A percentile compares a stretch with the other conserved stretches of the same genome.
phyloP scores from a whole-genome alignment of 2,797 vertebrate species.

The Gymnothorax javanicus region DNA sequence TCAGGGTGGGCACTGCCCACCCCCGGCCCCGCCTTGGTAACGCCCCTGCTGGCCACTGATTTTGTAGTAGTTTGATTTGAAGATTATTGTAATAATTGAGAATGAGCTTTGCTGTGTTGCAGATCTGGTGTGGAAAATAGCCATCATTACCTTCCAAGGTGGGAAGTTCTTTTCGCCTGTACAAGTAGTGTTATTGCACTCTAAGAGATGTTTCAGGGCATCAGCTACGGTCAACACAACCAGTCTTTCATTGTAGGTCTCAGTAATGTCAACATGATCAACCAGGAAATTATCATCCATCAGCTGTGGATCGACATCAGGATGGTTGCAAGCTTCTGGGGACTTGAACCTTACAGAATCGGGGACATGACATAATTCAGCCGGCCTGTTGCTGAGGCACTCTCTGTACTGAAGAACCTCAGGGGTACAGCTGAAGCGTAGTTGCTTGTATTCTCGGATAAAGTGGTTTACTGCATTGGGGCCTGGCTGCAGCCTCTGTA shows the following conservation, averaged over 20 bases:
- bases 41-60: background rate
- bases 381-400: background rate
- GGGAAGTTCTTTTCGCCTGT: conserved; percentile 34
- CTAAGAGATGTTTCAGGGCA: conserved; percentile 40
- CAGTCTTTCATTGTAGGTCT: conserved; percentile 44
- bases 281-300: conserved; percentile 45
- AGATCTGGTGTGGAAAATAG: background rate
- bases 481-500: conserved; percentile 39
- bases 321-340: conserved; percentile 24
- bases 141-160: conserved; percentile 44
- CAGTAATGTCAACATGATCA: conserved; percentile 30
- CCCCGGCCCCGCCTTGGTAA: no score
- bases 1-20: no score
- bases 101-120: background rate
- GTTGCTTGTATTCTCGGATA: conserved; percentile 52
- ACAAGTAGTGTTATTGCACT: conserved; percentile 36
- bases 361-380: conserved; percentile 7
- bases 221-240: conserved; percentile 50
- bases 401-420: conserved; percentile 25
- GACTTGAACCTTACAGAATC: conserved; percentile 32
- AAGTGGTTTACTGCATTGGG: conserved; percentile 47
- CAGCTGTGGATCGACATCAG: conserved; percentile 25
- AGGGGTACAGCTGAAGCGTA: conserved; percentile 53
- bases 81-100: background rate
- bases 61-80: background rate